phyloP scores from a whole-genome alignment of 1,140 invertebrate species.

The Drosophila repleta region DNA sequence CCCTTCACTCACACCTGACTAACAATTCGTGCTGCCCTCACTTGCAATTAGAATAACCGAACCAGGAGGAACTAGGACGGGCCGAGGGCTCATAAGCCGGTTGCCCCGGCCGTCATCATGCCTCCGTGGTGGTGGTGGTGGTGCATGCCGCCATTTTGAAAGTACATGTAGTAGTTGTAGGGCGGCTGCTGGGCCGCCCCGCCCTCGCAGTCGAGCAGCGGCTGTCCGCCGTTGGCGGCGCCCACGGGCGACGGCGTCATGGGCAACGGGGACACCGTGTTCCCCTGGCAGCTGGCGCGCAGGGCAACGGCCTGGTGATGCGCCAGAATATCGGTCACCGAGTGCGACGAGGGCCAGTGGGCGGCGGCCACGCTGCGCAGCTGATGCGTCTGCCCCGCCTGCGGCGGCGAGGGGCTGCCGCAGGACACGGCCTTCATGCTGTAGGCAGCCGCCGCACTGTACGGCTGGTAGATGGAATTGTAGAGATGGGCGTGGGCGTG shows the following conservation, averaged over 20 bases:
- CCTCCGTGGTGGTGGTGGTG: conserved; percentile 80
- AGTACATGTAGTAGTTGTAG: conserved; percentile 90
- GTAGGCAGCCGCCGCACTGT: conserved; percentile 84
- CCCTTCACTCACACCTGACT: conserved; percentile 41
- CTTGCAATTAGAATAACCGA: conserved; percentile 18
- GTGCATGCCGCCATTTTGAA: conserved; percentile 85
- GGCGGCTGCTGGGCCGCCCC: conserved; percentile 85
- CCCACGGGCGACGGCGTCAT: conserved; percentile 75
- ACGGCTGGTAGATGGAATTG: conserved; percentile 86
- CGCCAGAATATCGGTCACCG: conserved; percentile 89
- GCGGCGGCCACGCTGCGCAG: conserved; percentile 68
- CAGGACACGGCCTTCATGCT: conserved; percentile 82
- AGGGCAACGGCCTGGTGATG: conserved; percentile 81
- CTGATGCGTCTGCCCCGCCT: conserved; percentile 81
- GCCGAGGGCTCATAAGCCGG: conserved; percentile 72
- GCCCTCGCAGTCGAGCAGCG: conserved; percentile 65
- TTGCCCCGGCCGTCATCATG: conserved; percentile 81
- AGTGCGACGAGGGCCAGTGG: conserved; percentile 87
- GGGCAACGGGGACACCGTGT: conserved; percentile 64
- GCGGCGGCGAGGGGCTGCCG: conserved; percentile 83
- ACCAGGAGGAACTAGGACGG: neutral
- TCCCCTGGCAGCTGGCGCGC: conserved; percentile 79
- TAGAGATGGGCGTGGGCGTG: conserved; percentile 86
- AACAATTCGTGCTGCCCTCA: conserved; percentile 11
- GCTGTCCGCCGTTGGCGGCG: conserved; percentile 56